A percentile compares a stretch with the other conserved stretches of the same genome.
Conservation (phyloP, 2,113 vertebrate species). For the Corythornis cristatus region DNA sequence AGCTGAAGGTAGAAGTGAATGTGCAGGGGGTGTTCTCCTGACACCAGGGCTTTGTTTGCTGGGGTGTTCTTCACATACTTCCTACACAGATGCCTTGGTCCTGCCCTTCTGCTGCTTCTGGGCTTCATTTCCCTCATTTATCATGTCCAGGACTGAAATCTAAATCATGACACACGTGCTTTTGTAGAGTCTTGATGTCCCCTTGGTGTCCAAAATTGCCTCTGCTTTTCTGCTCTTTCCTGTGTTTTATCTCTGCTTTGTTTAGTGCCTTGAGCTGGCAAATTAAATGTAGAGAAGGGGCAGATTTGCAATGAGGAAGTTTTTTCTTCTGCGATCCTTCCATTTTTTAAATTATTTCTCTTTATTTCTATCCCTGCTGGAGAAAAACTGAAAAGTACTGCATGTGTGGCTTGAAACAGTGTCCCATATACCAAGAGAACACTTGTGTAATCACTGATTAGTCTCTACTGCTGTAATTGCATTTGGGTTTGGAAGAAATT, state of each 20-base stretch:
- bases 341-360: neutral
- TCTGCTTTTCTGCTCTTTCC: neutral
- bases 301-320: neutral
- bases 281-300: neutral
- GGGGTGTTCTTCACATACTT: neutral
- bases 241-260: neutral
- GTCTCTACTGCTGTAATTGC: slow-evolving; percentile 58
- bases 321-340: slow-evolving; percentile 7
- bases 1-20: neutral
- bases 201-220: neutral
- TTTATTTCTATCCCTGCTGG: neutral
- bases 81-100: neutral
- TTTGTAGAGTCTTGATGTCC: neutral
- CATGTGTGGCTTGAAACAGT: slow-evolving; percentile 39
- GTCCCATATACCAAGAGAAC: slow-evolving; percentile 21
- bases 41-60: neutral
- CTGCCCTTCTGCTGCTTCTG: neutral
- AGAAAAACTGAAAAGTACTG: slow-evolving; percentile 20
- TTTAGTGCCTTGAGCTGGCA: neutral
- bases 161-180: neutral
- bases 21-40: accelerated
- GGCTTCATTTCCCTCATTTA: neutral
- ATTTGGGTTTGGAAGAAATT: slow-evolving; percentile 67
- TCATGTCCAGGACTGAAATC: neutral
- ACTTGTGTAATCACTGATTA: slow-evolving; percentile 51